These are phyloP conservation scores for Pampus argenteus DNA, from an alignment of 2,797 vertebrate species.

Conservation along the genomic window DNA sequence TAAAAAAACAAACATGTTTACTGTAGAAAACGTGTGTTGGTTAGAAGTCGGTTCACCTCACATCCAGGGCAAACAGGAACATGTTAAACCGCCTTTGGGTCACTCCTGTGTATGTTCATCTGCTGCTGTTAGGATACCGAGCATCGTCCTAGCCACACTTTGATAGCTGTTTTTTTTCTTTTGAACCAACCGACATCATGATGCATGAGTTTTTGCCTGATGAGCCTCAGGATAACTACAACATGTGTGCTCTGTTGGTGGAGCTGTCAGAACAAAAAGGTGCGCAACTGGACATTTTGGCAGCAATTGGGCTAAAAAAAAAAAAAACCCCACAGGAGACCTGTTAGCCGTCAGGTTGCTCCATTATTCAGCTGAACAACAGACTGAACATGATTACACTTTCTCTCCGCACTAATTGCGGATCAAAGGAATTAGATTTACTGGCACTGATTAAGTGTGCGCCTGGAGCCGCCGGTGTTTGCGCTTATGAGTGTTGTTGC, in stretches of 20 bases:
- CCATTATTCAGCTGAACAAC: background rate
- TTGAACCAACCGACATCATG: slow-evolving; percentile 11
- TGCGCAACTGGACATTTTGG: slow-evolving; percentile 41
- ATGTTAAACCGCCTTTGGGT: slow-evolving; percentile 14
- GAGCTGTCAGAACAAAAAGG: slow-evolving; percentile 26
- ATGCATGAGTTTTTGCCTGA: slow-evolving; percentile 23
- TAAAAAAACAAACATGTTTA: slow-evolving; percentile 31
- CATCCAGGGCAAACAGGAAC: slow-evolving; percentile 13
- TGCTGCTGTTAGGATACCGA: slow-evolving; percentile 38
- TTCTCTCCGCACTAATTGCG: slow-evolving; percentile 20
- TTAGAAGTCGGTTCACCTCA: slow-evolving; percentile 33
- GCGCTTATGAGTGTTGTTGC: slow-evolving; percentile 22
- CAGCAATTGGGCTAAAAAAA: background rate
- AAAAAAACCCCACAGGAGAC: background rate
- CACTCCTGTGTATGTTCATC: slow-evolving; percentile 32
- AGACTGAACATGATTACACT: background rate
- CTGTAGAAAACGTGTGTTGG: slow-evolving; percentile 13
- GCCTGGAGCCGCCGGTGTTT: slow-evolving; percentile 1
- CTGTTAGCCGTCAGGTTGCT: background rate
- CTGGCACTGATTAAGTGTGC: slow-evolving; percentile 21
- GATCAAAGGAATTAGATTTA: slow-evolving; percentile 30
- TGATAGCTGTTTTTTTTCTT: slow-evolving; percentile 7
- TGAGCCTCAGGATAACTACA: slow-evolving; percentile 20
- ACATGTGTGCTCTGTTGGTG: background rate
- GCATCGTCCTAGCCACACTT: slow-evolving; percentile 48